A percentile compares a stretch with the other conserved stretches of the same genome.
Conservation (phyloP, 2,113 vertebrate species). For the Empidonax alnorum region DNA sequence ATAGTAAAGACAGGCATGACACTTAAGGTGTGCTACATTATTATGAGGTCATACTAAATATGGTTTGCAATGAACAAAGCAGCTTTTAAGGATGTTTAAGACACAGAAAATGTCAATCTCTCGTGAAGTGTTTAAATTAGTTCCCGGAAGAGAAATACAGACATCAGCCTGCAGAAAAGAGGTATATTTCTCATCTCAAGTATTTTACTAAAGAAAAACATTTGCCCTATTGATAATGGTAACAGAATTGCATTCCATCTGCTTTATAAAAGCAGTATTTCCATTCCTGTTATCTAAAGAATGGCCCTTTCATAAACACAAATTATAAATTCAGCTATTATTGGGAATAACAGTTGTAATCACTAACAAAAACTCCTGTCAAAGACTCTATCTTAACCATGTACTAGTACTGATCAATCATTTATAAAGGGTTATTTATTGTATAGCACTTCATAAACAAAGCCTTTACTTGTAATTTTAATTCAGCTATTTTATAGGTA, state of each 20-base stretch:
- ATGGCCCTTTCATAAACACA: not conserved
- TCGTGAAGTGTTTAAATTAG: constrained; percentile 72
- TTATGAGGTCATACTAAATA: constrained; percentile 80
- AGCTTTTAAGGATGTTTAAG: constrained; percentile 70
- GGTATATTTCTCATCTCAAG: constrained; percentile 11
- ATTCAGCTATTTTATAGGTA: not conserved
- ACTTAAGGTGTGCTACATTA: constrained; percentile 72
- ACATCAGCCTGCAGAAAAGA: constrained; percentile 55
- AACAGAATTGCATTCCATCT: not conserved
- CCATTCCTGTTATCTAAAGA: not conserved
- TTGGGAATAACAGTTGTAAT: not conserved
- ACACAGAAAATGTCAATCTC: constrained; percentile 73
- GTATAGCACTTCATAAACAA: not conserved
- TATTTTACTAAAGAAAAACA: constrained; percentile 38
- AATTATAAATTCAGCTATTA: not conserved
- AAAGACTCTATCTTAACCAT: not conserved
- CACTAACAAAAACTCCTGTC: not conserved
- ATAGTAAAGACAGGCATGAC: constrained; percentile 71
- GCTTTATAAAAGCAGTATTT: not conserved
- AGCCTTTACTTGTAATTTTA: not conserved
- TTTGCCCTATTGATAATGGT: not conserved
- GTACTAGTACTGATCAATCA: not conserved
- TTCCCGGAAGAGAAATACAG: constrained; percentile 63
- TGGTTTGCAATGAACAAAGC: constrained; percentile 73
- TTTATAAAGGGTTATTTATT: not conserved